These are phyloP conservation scores for Apostichopus leukothele DNA, from an alignment of 53 echinoderm and acorn worm genomes.

Conservation along the genomic window DNA sequence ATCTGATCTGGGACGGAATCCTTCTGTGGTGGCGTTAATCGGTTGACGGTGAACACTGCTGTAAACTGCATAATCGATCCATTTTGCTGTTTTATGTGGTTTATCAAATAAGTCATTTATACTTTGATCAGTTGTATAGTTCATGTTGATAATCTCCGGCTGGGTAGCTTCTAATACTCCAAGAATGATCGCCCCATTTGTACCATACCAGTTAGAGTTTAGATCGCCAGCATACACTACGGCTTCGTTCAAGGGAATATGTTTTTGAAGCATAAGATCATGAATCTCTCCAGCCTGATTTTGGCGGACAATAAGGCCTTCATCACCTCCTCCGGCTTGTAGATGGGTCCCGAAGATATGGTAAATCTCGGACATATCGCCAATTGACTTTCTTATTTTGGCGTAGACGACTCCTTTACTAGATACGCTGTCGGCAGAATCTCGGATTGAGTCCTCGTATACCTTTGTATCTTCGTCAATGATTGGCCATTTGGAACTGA, in stretches of 20 bases:
- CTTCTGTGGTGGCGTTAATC: constrained; percentile 44
- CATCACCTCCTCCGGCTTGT: constrained; percentile 49
- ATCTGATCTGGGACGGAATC: constrained; percentile 50
- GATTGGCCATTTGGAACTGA: constrained; percentile 93
- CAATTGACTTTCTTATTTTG: constrained; percentile 67
- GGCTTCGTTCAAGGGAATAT: constrained; percentile 57
- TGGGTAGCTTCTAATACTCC: constrained; percentile 29
- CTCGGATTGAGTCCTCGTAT: constrained; percentile 49
- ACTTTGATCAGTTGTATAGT: constrained; percentile 49
- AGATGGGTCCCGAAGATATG: constrained; percentile 87
- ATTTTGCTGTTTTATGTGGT: constrained; percentile 39
- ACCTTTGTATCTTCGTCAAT: constrained; percentile 56
- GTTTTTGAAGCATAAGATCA: constrained; percentile 54
- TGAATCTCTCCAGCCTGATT: constrained; percentile 64
- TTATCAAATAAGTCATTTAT: constrained; percentile 48
- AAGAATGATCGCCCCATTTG: constrained; percentile 15
- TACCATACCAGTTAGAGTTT: constrained; percentile 45
- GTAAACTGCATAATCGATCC: constrained; percentile 71
- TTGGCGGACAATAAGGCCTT: constrained; percentile 38
- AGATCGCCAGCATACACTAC: constrained; percentile 73
- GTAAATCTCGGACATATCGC: constrained; percentile 47
- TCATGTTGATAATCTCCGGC: constrained; percentile 47
- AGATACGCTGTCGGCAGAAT: constrained; percentile 57
- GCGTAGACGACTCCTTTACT: constrained; percentile 82
- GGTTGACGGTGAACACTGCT: constrained; percentile 61